Percentiles rank a stretch among this genome's conserved stretches.
phyloP scores from a whole-genome alignment of 2,113 vertebrate species.

The Pleuronectes platessa region DNA sequence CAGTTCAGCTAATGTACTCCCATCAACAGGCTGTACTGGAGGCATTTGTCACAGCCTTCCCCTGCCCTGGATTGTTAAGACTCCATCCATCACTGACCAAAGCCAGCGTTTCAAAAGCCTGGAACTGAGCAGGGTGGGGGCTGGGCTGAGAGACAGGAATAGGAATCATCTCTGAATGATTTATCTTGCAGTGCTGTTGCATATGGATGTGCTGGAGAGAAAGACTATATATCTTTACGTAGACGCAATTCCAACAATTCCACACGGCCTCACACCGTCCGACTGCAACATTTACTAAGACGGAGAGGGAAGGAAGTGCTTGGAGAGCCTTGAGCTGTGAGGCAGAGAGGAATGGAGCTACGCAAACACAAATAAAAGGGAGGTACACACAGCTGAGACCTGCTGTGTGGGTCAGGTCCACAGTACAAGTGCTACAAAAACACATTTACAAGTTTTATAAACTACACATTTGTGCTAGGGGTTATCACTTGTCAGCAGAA shows the following conservation, averaged over 20 bases:
- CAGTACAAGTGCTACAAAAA: background rate
- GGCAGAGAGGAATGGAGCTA: background rate
- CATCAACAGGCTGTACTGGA: conserved; percentile 54
- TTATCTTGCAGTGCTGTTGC: conserved; percentile 38
- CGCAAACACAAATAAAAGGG: background rate
- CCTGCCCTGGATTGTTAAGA: conserved; percentile 29
- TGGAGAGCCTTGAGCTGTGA: background rate
- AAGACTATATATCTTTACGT: conserved; percentile 55
- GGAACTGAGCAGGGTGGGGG: conserved; percentile 16
- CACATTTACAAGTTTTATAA: background rate
- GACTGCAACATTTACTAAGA: conserved; percentile 39
- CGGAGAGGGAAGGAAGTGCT: background rate
- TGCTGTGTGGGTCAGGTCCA: background rate
- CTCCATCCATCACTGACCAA: conserved; percentile 62
- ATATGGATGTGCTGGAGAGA: conserved; percentile 49
- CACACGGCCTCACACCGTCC: conserved; percentile 5
- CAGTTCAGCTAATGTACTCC: conserved; percentile 56
- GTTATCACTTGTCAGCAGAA: background rate
- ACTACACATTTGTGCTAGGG: background rate
- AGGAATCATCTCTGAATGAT: conserved; percentile 43
- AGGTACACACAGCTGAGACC: conserved; percentile 4
- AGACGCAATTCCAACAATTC: conserved; percentile 22
- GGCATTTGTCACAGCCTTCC: conserved; percentile 57
- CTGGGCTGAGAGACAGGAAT: background rate
- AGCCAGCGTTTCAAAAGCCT: conserved; percentile 33